Base-by-base conservation (phyloP, 2,797 vertebrate genomes). In the Anas georgica region DNA sequence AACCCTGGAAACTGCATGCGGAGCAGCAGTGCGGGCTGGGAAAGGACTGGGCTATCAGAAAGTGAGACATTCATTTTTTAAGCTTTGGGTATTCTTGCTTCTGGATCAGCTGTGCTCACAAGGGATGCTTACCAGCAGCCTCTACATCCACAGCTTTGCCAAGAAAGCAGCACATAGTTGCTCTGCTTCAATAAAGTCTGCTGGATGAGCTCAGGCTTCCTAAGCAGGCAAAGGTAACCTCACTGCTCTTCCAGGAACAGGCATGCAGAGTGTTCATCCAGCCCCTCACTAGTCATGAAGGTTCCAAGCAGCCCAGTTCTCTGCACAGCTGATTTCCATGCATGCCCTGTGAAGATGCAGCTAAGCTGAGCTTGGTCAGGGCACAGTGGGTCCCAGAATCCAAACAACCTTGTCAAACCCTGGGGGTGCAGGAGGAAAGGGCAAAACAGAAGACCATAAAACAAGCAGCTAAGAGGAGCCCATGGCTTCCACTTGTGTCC, bases 251-350 rank as follows among this genome's bases (percentile, higher is more conserved):
- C 60, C 50, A 31, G 46, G 68, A 73, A 39, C 23, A 1, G 2
- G 37, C 1, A 0, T 26, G 7, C 1, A 0, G 31, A 35, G 62
- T 14, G 20, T 31, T 35, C 39, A 12, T n/a, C 26, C 33, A 20
- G 55, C 55, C 26, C 35, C n/a, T 5, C 60, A 33, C 52, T 54
- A 67, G n/a, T 13, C 1, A 0, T 68, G 68, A 62, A 28, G 31
- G 31, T 39, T 62, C 55, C 33, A 20, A 10, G 33, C 55, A 37
- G 29, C 52, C 37, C 74, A 60, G 21, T 17, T 33, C 29, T 26
- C 45, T 59, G 58, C 74, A 54, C 29, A 45, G 52, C 35, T 29
- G 2, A 28, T 52, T 66, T 66, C 59, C 37, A 58, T 1, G 7
- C 12, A 9, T 9, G 41, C 18, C 48, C n/a, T 20, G 10, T 2